Base-by-base conservation (phyloP, 2,888 invertebrate species). In the Anagyrus pseudococci region DNA sequence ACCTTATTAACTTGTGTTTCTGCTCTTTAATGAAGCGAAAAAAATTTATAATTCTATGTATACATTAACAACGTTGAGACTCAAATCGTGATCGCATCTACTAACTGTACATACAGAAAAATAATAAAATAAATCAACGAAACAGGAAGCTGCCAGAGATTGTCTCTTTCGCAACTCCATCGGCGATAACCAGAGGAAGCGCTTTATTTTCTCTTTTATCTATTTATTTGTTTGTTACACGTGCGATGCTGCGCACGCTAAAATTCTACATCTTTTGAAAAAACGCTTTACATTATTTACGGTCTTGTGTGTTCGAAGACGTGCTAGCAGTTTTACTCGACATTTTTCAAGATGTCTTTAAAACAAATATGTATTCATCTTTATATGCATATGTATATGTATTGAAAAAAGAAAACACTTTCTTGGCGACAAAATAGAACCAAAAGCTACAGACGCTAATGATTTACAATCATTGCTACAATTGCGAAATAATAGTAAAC, bases 1-100 rank as follows among this genome's bases (percentile, higher is more conserved):
- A 50, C 70, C 68, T 71, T 71, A 73, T 71, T 70, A 71, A 68
- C 68, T 72, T 72, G 68, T 71, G 70, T 69, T 70, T 69, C 71
- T 69, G 68, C 58, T 64, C 49, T 67, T 68, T 58, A 68, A 66
- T 66, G 62, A 66, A 59, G 62, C 62, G 64, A 53, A 60, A 62
- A 55, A 57, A 66, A 66, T 66, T 60, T 40, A 46, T 57, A 57
- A 44, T 47, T 52, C 40, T 56, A 59, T 53, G 62, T 57, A 68
- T 62, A 54, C 66, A 58, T 66, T 62, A 64, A 62, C 62, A 62
- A 58, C 58, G 57, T 67, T 55, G 62, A 56, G 62, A 62, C 64
- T 62, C 61, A 64, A 66, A 64, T 57, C 58, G 58, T 54, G 47
- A 68, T 64, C 62, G 61, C 58, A 66, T 66, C 59, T n/a, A n/a